These are phyloP conservation scores for Pagetopsis macropterus DNA, from an alignment of 2,797 vertebrate genomes.

Conservation along the genomic window DNA sequence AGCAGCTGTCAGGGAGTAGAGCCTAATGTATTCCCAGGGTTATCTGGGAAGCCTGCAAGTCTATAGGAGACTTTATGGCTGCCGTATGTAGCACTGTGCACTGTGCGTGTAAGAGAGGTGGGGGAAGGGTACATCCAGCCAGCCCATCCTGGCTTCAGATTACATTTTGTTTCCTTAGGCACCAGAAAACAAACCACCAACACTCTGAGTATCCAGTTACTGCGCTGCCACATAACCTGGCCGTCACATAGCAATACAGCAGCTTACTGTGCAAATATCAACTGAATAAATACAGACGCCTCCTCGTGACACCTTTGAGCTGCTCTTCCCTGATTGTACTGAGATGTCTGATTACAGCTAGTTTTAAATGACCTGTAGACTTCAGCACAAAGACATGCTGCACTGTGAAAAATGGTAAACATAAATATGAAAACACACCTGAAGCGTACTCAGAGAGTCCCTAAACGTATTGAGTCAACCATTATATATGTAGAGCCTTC, in stretches of 20 bases:
- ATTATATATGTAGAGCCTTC: background rate
- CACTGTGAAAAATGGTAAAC: background rate
- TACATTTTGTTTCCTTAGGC: conserved; percentile 86
- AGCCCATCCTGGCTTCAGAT: conserved; percentile 79
- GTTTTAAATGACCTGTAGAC: background rate
- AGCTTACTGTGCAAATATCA: conserved; percentile 19
- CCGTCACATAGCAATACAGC: conserved; percentile 31
- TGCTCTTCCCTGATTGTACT: background rate
- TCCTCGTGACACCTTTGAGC: background rate
- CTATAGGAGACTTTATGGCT: conserved; percentile 74
- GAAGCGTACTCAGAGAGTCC: background rate
- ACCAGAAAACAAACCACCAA: conserved; percentile 80
- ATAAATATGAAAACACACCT: conserved; percentile 3
- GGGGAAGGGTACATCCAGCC: conserved; percentile 68
- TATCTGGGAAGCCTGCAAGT: conserved; percentile 60
- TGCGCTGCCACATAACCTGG: conserved; percentile 29
- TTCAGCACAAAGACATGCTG: background rate
- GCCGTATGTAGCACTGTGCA: conserved; percentile 70
- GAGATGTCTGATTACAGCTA: background rate
- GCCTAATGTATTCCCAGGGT: conserved; percentile 65
- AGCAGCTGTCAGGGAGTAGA: conserved; percentile 54
- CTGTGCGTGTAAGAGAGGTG: conserved; percentile 48
- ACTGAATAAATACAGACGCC: conserved; percentile 21
- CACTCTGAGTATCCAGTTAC: conserved; percentile 68
- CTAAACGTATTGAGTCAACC: background rate